phyloP scores from a whole-genome alignment of 2,888 invertebrate genomes.

The Apamea anceps region DNA sequence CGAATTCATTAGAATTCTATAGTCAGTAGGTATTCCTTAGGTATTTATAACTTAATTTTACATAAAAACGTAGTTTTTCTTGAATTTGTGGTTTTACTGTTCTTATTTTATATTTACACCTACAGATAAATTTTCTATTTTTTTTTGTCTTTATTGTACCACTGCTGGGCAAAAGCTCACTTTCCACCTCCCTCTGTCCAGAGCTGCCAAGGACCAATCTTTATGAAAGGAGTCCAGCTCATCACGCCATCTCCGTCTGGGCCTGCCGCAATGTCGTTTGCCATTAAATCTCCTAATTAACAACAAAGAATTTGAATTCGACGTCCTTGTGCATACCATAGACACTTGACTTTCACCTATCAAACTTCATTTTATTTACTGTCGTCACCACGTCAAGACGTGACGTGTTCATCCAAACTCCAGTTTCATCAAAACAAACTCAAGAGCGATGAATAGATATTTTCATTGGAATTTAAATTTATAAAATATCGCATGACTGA shows the following conservation, averaged over 20 bases:
- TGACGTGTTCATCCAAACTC: conserved; percentile 28
- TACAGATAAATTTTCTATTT: too few species aligned
- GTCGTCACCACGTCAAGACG: conserved; percentile 14
- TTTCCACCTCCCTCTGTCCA: too few species aligned
- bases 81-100: too few species aligned
- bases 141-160: too few species aligned
- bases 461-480: conserved; percentile 44
- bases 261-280: too few species aligned
- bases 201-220: too few species aligned
- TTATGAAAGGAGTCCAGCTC: too few species aligned
- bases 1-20: too few species aligned
- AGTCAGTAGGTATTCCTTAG: too few species aligned
- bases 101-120: not conserved
- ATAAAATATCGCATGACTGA: conserved; percentile 28
- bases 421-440: conserved; percentile 44
- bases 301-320: not conserved
- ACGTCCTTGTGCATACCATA: not conserved
- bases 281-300: not conserved
- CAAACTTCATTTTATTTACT: conserved; percentile 17
- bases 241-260: too few species aligned
- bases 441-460: conserved; percentile 33
- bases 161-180: too few species aligned
- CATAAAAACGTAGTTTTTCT: not conserved
- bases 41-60: not conserved
- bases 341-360: conserved; percentile 21